Percentiles rank a stretch among this genome's conserved stretches.
phyloP scores from a whole-genome alignment of 2,113 vertebrate species.

The Stegastes partitus region DNA sequence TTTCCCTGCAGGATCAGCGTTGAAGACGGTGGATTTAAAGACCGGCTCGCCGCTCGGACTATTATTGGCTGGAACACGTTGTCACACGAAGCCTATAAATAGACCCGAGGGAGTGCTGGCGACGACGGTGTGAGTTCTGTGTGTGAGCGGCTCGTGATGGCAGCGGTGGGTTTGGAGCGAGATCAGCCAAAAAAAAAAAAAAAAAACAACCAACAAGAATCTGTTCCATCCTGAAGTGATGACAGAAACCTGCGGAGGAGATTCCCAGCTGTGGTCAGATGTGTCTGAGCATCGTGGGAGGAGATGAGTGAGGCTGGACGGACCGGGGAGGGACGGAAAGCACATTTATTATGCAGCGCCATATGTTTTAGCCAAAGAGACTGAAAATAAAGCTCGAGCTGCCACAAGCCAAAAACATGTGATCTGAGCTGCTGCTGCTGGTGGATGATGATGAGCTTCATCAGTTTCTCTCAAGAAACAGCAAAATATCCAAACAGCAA shows the following conservation, averaged over 20 bases:
- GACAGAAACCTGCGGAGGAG: not conserved
- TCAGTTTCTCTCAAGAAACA: too few species aligned
- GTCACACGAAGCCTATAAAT: slow-evolving; percentile 52
- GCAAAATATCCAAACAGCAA: too few species aligned
- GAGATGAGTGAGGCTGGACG: slow-evolving; percentile 3
- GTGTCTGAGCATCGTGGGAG: not conserved
- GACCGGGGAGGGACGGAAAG: not conserved
- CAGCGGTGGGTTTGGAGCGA: slow-evolving; percentile 8
- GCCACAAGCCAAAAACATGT: slow-evolving; percentile 3
- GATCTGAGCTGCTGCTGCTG: not conserved
- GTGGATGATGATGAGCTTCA: too few species aligned
- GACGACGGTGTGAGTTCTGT: not conserved
- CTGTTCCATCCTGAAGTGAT: not conserved
- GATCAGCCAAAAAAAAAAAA: slow-evolving; percentile 3
- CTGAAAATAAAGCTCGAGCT: not conserved
- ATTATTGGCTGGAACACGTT: slow-evolving; percentile 17
- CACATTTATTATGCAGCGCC: slow-evolving; percentile 28
- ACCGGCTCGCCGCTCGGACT: slow-evolving; percentile 8
- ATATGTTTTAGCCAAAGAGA: not conserved
- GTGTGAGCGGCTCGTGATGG: not conserved
- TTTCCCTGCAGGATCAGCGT: slow-evolving; percentile 7
- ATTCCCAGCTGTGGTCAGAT: slow-evolving; percentile 40
- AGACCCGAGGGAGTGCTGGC: slow-evolving; percentile 28
- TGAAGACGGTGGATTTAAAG: slow-evolving; percentile 36
- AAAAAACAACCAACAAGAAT: not conserved